Base-by-base conservation (phyloP, 2,888 invertebrate species). In the Lordiphosa fenestrarum region DNA sequence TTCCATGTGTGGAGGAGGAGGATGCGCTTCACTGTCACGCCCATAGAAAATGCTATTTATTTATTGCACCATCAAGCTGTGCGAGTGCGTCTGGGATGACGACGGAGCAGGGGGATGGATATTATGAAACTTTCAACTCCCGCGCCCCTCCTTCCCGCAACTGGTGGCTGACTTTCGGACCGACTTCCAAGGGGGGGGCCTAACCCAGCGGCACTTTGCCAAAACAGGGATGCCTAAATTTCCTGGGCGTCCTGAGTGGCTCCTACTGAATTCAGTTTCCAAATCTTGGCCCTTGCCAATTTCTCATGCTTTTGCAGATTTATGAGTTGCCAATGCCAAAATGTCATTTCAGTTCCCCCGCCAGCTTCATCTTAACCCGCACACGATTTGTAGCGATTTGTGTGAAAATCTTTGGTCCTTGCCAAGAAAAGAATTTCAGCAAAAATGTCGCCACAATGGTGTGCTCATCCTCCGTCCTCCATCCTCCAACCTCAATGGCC, bases 361-460 rank as follows among this genome's bases (percentile, higher is more conserved):
- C 80, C 72, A 53, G 80, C 83, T 69, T 83, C 58, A 61, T 66
- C 67, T 57, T 56, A 58, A 57, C 57, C 58, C 48, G 58, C 44
- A 33, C 54, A 51, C 52, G 54, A 59, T 62, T 55, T 66, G 69
- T 61, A 66, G 69, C 67, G 74, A 72, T 72, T 72, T 72, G 42
- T 37, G 35, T 21, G 39, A 50, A 50, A n/a, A 52, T 38, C 47
- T 38, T 75, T 69, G 69, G 69, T 23, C 50, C 37, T 55, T 72
- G 72, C 72, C 72, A 74, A 74, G 42, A 7, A 71, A 74, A 58
- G 72, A 78, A 82, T 82, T 74, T 69, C 51, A 60, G 66, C 59
- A 77, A 67, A 73, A 73, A 81, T 81, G 82, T 77, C 80, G 75
- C 75, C 83, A 78, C 74, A 80, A 69, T 73, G 76, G 72, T 23